Conservation (phyloP, 2,888 invertebrate species). For the Stictocephala bisonia region DNA sequence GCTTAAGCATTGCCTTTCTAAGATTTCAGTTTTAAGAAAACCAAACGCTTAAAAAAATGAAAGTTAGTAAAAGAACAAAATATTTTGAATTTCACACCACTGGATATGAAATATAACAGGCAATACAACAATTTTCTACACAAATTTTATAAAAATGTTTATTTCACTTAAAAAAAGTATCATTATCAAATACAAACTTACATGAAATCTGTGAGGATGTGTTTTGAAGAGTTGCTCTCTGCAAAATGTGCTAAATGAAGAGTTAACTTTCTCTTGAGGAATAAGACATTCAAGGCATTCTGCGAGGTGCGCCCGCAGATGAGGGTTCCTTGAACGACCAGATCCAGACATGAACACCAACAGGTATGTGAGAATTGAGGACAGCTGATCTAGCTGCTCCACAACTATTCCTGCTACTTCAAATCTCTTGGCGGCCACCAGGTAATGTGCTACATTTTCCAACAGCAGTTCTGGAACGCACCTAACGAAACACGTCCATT, state of each 20-base stretch:
- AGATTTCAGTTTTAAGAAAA: no score
- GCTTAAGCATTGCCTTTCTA: no score
- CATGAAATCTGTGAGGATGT: constrained; percentile 79
- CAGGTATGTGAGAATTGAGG: constrained; percentile 81
- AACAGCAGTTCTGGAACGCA: constrained; percentile 91
- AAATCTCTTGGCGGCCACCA: constrained; percentile 73
- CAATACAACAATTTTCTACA: no score
- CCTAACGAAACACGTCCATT: constrained; percentile 65
- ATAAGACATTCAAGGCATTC: constrained; percentile 89
- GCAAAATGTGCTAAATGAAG: constrained; percentile 68
- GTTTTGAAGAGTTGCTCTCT: constrained; percentile 77
- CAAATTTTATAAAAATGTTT: no score
- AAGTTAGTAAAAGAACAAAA: no score
- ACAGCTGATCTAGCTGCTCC: constrained; percentile 72
- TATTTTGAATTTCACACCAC: no score
- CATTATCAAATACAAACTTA: constrained; percentile 61
- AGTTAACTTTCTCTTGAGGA: constrained; percentile 70
- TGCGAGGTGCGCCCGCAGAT: constrained; percentile 89
- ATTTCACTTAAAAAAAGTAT: no score
- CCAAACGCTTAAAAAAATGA: no score
- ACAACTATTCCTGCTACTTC: constrained; percentile 75
- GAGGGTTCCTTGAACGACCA: constrained; percentile 86
- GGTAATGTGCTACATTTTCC: constrained; percentile 86
- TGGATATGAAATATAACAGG: no score
- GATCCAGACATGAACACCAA: constrained; percentile 88